Evolutionary conservation across 1,140 invertebrate genomes (phyloP), one percentile per base, ranked within the genome.

Genomic region (Platorchestia sp.): DNA sequence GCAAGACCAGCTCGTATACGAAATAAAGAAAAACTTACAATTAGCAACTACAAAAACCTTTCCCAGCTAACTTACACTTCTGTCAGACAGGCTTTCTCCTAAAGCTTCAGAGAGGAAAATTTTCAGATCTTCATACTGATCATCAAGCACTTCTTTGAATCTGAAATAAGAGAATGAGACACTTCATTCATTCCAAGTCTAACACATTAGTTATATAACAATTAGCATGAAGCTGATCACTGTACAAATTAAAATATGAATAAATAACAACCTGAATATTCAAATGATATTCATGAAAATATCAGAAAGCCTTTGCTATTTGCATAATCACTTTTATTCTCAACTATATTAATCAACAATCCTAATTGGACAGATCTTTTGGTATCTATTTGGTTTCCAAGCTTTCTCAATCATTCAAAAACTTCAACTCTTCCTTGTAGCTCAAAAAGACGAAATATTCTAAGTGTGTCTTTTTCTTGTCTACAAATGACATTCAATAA

Each of bases 141-240:
- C 98, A 95, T 98, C 97, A 86, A 99, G 97, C 41, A 98, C 97
- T 97, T 99, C 99, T 97, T 98, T 98, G 97, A 98, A 99, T n/a
- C 97, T 96, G 91, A 40, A 93, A 89, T 42, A 27, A 75, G 27
- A 75, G 36, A 19, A 75, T 22, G 27, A 36, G 3, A 22, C 3
- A 75, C 14, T 75, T 75, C 27, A 75, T 3, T 75, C 10, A 36
- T 10, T n/a, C n/a, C n/a, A n/a, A n/a, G n/a, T n/a, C n/a, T n/a
- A n/a, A n/a, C n/a, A n/a, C n/a, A n/a, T n/a, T n/a, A 36, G 36
- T 75, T 75, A 75, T 1, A 89, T 3, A 89, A 89, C 10, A 89
- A 10, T 40, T 7, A 86, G 86, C 40, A 89, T 42, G 6, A 41
- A 41, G 87, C 22, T 42, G 5, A 89, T 7, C 14, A 89, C 16